Percentiles rank a stretch among this genome's conserved stretches.
These are phyloP conservation scores for Ia io DNA, from an alignment of 2,113 vertebrate species.

Conservation along the genomic window DNA sequence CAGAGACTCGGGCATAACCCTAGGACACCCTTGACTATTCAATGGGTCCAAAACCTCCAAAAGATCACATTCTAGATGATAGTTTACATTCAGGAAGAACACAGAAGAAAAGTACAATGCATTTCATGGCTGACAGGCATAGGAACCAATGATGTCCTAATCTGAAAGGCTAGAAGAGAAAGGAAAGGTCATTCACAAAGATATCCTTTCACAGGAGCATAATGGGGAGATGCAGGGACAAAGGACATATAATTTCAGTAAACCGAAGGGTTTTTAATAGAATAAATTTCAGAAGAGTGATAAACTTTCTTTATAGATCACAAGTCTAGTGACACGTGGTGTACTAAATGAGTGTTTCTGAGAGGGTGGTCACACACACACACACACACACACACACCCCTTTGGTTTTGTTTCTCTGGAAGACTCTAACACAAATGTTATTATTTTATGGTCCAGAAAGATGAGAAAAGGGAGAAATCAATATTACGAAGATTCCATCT, in stretches of 20 bases:
- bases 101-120: background rate
- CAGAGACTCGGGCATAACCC: background rate
- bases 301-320: background rate
- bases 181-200: background rate
- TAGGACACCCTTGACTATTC: background rate
- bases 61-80: background rate
- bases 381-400: background rate
- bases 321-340: background rate
- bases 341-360: background rate
- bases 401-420: background rate
- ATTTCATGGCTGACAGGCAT: background rate
- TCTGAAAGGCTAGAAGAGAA: background rate
- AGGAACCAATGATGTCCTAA: background rate
- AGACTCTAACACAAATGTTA: background rate
- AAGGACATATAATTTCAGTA: background rate
- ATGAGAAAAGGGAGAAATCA: background rate
- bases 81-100: background rate
- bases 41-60: background rate
- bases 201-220: background rate
- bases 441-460: background rate
- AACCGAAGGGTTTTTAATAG: background rate
- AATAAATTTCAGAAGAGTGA: background rate
- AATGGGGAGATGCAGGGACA: rapidly evolving
- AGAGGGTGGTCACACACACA: too few species aligned
- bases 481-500: background rate